These are phyloP conservation scores for Siphamia tubifer DNA, from an alignment of 2,113 vertebrate genomes.

Conservation along the genomic window DNA sequence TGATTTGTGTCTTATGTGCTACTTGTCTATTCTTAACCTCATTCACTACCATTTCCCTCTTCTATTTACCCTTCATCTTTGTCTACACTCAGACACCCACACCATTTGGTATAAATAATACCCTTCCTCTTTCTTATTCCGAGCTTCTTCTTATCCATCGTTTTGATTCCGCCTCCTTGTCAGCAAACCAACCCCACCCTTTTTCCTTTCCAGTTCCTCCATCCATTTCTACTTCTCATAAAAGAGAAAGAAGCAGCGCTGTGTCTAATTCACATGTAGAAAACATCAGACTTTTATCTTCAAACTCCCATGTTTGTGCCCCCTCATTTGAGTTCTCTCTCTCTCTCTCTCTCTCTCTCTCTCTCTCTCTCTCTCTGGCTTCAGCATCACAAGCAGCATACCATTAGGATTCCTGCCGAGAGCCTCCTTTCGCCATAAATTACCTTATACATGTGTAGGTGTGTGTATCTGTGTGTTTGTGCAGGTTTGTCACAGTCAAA, in stretches of 20 bases:
- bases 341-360: not conserved
- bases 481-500: too few relatives aligned
- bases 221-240: not conserved
- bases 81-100: not conserved
- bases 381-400: too few relatives aligned
- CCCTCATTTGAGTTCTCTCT: not conserved
- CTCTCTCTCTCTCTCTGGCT: not conserved
- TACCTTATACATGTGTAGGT: not conserved
- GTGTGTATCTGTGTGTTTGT: too few relatives aligned
- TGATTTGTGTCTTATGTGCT: not conserved
- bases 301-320: not conserved
- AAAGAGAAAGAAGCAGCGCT: too few relatives aligned
- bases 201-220: not conserved
- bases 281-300: conserved; percentile 27
- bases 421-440: conserved; percentile 7
- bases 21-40: not conserved
- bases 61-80: conserved; percentile 15
- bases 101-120: not conserved
- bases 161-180: not conserved
- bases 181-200: not conserved
- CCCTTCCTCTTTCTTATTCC: not conserved
- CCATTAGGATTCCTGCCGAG: conserved; percentile 28
- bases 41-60: conserved; percentile 3
- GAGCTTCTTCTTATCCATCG: not conserved
- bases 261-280: not conserved